Evolutionary conservation across 92 coral and sea anemone genomes (phyloP).

Genomic region (Nematostella vectensis): DNA sequence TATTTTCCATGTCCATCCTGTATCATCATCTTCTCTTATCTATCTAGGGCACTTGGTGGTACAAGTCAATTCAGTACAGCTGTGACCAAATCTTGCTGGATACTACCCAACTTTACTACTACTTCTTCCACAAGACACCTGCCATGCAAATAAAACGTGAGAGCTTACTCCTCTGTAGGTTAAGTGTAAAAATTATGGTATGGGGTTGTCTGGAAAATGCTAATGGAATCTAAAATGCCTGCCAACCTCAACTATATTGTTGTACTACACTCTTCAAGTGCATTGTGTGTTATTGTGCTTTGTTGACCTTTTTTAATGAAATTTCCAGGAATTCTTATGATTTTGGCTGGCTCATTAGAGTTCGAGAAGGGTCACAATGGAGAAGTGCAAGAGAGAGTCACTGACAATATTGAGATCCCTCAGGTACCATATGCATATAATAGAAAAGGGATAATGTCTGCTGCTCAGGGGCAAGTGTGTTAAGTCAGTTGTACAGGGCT

Average conservation of each 20-base stretch:
- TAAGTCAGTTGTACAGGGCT: not conserved
- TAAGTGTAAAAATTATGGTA: slow-evolving; percentile 2
- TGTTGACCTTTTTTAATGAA: no score
- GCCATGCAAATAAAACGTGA: slow-evolving; percentile 85
- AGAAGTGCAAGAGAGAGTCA: slow-evolving; percentile 86
- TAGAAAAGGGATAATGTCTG: no score
- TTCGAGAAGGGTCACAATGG: slow-evolving; percentile 86
- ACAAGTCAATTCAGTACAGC: slow-evolving; percentile 91
- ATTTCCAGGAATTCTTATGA: slow-evolving; percentile 87
- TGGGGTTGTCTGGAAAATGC: not conserved
- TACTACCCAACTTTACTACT: slow-evolving; percentile 68
- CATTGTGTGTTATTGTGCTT: no score
- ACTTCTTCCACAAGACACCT: slow-evolving; percentile 93
- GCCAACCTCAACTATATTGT: no score
- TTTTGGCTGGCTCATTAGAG: slow-evolving; percentile 84
- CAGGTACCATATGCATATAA: no score
- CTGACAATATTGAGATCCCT: slow-evolving; percentile 88
- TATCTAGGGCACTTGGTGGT: slow-evolving; percentile 97
- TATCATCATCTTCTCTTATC: not conserved
- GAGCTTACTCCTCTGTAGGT: slow-evolving; percentile 15
- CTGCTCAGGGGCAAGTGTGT: not conserved
- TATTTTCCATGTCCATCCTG: not conserved
- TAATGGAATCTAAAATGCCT: not conserved
- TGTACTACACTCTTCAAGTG: no score
- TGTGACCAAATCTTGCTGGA: slow-evolving; percentile 93